phyloP scores from a whole-genome alignment of 2,797 vertebrate genomes.

The Cephalopachus bancanus region DNA sequence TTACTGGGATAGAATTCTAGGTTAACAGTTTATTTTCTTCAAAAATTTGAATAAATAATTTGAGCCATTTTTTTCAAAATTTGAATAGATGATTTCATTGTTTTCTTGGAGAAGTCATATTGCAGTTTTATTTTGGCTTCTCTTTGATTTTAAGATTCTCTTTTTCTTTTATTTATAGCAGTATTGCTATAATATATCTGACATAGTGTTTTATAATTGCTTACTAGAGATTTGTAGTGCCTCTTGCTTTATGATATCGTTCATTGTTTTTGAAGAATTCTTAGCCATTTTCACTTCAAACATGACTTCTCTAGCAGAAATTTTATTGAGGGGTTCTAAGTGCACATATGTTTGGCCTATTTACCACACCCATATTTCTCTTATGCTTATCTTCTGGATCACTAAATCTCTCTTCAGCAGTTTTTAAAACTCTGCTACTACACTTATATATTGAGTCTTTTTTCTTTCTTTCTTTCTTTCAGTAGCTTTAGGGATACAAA shows the following conservation, averaged over 20 bases:
- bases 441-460: not conserved
- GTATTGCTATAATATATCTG: not conserved
- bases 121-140: conserved; percentile 26
- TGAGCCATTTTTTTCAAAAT: not conserved
- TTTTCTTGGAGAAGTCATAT: not conserved
- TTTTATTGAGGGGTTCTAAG: not conserved
- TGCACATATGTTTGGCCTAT: not conserved
- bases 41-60: not conserved
- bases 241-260: not conserved
- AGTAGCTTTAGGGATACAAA: too few species aligned
- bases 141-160: not conserved
- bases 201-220: not conserved
- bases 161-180: not conserved
- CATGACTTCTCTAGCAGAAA: not conserved
- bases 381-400: conserved; percentile 16
- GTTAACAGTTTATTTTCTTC: not conserved
- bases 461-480: too few species aligned
- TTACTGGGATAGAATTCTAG: not conserved
- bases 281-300: not conserved
- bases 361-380: not conserved
- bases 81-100: not conserved
- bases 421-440: not conserved
- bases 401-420: not conserved
- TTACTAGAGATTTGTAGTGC: not conserved
- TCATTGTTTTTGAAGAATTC: not conserved